Conservation (phyloP, 2,113 vertebrate genomes). For the Nothoprocta pentlandii region DNA sequence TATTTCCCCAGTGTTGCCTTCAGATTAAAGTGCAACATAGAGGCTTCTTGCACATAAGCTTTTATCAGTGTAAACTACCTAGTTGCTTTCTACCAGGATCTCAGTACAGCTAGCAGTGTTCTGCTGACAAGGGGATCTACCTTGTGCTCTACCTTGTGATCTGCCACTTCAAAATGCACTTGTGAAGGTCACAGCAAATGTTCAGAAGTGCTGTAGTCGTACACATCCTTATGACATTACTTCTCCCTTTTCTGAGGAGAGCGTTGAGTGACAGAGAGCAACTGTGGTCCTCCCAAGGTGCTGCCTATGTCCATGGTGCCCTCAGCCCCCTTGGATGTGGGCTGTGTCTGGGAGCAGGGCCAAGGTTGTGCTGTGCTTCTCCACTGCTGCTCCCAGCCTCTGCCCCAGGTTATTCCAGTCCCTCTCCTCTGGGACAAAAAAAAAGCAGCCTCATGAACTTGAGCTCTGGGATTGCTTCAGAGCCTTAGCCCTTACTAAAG, state of each 20-base stretch:
- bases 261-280: neutral
- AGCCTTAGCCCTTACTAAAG: neutral
- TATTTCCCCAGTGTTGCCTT: neutral
- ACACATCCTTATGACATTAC: neutral
- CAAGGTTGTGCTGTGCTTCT: neutral
- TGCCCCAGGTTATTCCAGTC: neutral
- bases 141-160: neutral
- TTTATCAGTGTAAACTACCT: neutral
- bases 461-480: neutral
- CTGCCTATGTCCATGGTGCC: neutral
- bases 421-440: neutral
- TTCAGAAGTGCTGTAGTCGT: fast-evolving
- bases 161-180: neutral
- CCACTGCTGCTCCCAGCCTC: fast-evolving
- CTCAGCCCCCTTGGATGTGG: neutral
- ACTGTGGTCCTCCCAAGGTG: fast-evolving
- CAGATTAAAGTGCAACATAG: neutral
- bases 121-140: neutral
- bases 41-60: neutral
- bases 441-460: fast-evolving
- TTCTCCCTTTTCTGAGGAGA: neutral
- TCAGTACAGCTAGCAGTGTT: fast-evolving
- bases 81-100: neutral
- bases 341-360: neutral
- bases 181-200: neutral